Percentiles rank a stretch among this genome's conserved stretches.
Evolutionary conservation across 2,797 vertebrate species (phyloP).

Genomic region (Peromyscus aztecus): DNA sequence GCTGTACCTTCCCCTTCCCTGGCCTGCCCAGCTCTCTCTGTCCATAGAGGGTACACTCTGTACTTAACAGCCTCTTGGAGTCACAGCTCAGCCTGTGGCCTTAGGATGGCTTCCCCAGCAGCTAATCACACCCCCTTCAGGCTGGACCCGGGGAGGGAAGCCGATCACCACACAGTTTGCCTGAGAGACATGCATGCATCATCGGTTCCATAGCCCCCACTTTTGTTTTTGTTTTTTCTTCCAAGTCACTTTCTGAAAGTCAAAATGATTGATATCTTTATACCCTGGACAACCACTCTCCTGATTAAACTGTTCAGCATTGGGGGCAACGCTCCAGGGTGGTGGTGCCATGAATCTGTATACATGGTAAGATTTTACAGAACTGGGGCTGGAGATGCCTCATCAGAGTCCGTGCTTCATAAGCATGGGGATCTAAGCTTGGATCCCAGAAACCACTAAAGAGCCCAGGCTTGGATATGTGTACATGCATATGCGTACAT

Average conservation of each 20-base stretch:
- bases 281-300: neutral
- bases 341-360: neutral
- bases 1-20: neutral
- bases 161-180: neutral
- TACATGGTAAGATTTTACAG: neutral
- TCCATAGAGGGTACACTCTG: too few species aligned
- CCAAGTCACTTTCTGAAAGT: constrained; percentile 69
- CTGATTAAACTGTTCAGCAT: constrained; percentile 48
- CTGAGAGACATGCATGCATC: constrained; percentile 31
- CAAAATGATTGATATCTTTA: constrained; percentile 65
- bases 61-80: neutral
- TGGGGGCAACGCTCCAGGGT: neutral
- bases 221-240: neutral
- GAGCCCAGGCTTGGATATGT: too few species aligned
- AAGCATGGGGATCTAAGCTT: neutral
- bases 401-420: neutral
- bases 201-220: neutral
- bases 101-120: neutral
- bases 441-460: neutral
- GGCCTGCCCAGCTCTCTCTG: neutral
- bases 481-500: too few species aligned
- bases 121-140: neutral
- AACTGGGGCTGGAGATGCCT: neutral
- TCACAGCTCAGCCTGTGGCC: neutral
- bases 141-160: neutral